Evolutionary conservation across 2,113 vertebrate genomes (phyloP).

Genomic region (Myotis lucifugus): DNA sequence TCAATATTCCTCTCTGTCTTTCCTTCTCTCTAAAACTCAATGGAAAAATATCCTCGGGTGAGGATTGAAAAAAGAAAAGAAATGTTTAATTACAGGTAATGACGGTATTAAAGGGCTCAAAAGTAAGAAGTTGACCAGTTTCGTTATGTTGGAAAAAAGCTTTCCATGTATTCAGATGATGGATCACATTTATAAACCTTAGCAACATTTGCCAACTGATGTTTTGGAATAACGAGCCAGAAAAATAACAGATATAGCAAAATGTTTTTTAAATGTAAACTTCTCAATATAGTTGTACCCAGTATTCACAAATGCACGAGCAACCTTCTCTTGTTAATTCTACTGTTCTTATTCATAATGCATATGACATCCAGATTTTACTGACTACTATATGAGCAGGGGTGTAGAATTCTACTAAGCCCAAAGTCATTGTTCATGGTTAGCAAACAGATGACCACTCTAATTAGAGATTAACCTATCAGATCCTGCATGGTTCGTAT

Average conservation of each 20-base stretch:
- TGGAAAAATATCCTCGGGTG: no score
- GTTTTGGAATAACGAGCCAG: neutral
- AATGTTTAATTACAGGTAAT: neutral
- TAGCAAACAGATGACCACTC: neutral
- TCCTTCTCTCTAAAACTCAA: no score
- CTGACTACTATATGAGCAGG: neutral
- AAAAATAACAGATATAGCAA: slow-evolving; percentile 10
- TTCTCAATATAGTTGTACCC: neutral
- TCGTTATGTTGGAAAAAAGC: neutral
- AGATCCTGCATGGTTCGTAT: neutral
- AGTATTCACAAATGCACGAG: neutral
- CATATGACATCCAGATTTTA: neutral
- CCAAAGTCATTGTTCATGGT: neutral
- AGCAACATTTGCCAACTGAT: neutral
- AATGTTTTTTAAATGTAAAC: slow-evolving; percentile 10
- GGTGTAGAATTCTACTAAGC: neutral
- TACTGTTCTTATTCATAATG: neutral
- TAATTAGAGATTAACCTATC: neutral
- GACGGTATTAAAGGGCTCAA: neutral
- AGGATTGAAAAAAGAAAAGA: neutral
- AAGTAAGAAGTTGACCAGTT: neutral
- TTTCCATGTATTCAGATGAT: neutral
- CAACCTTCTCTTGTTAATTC: neutral
- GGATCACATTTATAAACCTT: neutral
- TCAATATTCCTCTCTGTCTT: no score